Conservation (phyloP, 2,113 vertebrate genomes). For the Nymphicus hollandicus region DNA sequence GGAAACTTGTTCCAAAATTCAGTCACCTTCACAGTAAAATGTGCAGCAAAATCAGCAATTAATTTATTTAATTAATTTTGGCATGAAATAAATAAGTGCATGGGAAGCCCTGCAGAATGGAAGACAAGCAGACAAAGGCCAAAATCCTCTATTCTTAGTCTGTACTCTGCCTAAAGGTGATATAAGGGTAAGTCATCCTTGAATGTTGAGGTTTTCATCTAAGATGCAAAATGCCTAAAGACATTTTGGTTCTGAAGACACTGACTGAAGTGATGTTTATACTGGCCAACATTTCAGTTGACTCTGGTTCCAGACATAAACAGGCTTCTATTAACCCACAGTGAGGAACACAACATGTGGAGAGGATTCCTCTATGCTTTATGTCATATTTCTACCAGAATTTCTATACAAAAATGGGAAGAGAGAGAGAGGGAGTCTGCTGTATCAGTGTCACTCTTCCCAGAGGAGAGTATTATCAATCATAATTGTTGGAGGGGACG, state of each 20-base stretch:
- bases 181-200: neutral
- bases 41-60: neutral
- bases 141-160: neutral
- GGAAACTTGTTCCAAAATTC: neutral
- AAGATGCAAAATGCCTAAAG: neutral
- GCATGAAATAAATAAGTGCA: neutral
- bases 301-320: neutral
- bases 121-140: neutral
- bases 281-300: neutral
- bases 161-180: neutral
- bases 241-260: neutral
- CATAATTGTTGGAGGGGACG: neutral
- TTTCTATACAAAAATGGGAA: neutral
- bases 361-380: neutral
- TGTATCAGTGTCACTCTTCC: neutral
- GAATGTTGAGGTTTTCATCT: neutral
- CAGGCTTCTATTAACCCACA: neutral
- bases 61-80: neutral
- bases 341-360: neutral
- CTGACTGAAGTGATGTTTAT: neutral
- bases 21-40: neutral
- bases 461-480: neutral
- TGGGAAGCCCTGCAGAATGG: neutral
- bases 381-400: neutral
- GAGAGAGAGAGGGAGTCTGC: neutral